These are phyloP conservation scores for Sceloporus undulatus DNA, from an alignment of 2,113 vertebrate genomes.

Conservation along the genomic window DNA sequence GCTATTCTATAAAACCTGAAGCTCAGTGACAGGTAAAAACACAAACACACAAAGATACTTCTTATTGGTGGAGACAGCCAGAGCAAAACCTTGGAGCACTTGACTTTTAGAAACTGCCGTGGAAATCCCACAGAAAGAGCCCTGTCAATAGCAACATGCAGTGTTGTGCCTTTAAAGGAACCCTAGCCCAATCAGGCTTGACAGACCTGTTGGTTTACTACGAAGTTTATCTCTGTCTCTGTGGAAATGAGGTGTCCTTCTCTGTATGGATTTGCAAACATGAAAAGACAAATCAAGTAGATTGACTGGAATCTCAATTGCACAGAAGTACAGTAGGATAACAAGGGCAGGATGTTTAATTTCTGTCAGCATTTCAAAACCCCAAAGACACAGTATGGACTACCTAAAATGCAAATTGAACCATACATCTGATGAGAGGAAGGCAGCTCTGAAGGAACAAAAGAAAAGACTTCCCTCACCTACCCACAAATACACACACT, in stretches of 20 bases:
- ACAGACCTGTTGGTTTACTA: conserved; percentile 28
- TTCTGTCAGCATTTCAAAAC: conserved; percentile 46
- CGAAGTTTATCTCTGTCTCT: conserved; percentile 38
- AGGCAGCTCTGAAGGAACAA: conserved; percentile 30
- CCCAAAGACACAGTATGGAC: conserved; percentile 35
- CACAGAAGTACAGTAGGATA: not conserved
- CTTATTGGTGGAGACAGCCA: not conserved
- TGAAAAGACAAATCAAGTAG: conserved; percentile 12
- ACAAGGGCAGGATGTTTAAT: not conserved
- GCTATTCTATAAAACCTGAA: not conserved
- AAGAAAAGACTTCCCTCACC: conserved; percentile 32
- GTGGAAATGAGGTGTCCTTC: conserved; percentile 46
- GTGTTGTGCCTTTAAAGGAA: not conserved
- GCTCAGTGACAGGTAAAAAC: not conserved
- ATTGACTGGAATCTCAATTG: conserved; percentile 44
- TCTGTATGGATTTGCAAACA: conserved; percentile 36
- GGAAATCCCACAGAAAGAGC: conserved; percentile 19
- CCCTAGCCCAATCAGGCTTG: not conserved
- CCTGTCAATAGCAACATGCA: not conserved
- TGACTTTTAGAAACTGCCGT: not conserved
- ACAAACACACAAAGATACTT: too few relatives aligned
- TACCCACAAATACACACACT: not conserved
- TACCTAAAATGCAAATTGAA: conserved; percentile 48
- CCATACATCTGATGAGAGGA: conserved; percentile 43
- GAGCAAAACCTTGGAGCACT: conserved; percentile 1